Base-by-base conservation (phyloP, 2,113 vertebrate genomes). In the Euleptes europaea region DNA sequence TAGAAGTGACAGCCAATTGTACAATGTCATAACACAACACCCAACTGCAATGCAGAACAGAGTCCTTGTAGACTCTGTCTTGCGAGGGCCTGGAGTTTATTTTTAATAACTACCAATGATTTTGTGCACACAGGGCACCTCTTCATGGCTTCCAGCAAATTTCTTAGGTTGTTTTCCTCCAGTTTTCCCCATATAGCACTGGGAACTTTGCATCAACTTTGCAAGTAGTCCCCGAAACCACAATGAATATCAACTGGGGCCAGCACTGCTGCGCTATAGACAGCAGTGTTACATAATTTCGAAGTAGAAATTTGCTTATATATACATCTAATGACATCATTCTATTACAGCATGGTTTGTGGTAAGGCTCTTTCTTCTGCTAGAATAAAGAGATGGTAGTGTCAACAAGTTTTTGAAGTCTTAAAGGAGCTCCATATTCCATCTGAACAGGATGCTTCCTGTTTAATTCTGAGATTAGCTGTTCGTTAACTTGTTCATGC, bases 401-500 rank as follows among this genome's bases (percentile, higher is more conserved):
- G 42, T 47, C 17, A 80, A n/a, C 14, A 66, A 31, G 38, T 65
- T 44, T 63, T 35, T 70, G 2, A 0, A 70, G 15, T 3, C 13
- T 66, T 10, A 49, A 31, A 23, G 80, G 75, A 69, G 33, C 33
- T 38, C 33, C 10, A 10, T 51, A 21, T 74, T 23, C 57, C 17
- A n/a, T 26, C 4, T 54, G 40, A 44, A 65, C 76, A 73, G 44
- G 42, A 49, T 4, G 69, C 31, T 85, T 80, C 54, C 77, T 85
- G 77, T 51, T 78, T 70, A 85, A 35, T 35, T 57, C 35, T 83
- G 38, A 47, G 85, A 70, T 78, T 72, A 57, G 49, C 14, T 78
- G 86, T 84, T 33, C 75, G 0, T 0, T 6, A 42, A 44, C 1
- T 2, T 65, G 83, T 67, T 67, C 54, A 80, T 77, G 57, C 14